Evolutionary conservation across 1,140 invertebrate species (phyloP).

Genomic region (Dendroctonus ponderosae): DNA sequence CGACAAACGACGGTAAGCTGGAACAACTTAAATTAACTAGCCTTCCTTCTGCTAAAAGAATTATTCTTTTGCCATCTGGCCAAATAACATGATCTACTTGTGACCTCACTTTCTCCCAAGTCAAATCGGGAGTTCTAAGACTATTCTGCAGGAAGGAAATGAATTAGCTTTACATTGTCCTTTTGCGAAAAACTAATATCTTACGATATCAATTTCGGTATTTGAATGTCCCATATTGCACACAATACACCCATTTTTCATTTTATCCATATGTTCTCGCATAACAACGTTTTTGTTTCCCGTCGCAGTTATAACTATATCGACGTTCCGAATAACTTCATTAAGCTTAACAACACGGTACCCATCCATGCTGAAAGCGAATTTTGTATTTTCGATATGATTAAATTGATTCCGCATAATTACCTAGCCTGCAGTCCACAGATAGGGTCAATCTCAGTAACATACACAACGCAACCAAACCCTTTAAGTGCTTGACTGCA

Average conservation of each 20-base stretch:
- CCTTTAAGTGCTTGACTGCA: conserved; percentile 94
- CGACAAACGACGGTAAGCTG: conserved; percentile 95
- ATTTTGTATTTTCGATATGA: not conserved
- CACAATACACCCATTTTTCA: conserved; percentile 95
- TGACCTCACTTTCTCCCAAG: conserved; percentile 95
- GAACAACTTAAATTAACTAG: conserved; percentile 96
- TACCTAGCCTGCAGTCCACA: conserved; percentile 95
- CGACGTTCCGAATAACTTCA: conserved; percentile 90
- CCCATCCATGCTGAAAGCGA: conserved; percentile 89
- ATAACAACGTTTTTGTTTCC: conserved; percentile 97
- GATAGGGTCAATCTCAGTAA: conserved; percentile 98
- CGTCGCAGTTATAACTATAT: conserved; percentile 93
- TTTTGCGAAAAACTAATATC: conserved; percentile 37
- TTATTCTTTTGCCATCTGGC: conserved; percentile 89
- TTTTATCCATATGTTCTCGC: conserved; percentile 92
- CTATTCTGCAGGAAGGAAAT: conserved; percentile 67
- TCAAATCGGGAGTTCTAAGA: conserved; percentile 87
- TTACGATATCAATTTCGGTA: conserved; percentile 95
- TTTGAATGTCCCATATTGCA: conserved; percentile 99
- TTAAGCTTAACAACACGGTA: conserved; percentile 93
- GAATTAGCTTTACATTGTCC: conserved; percentile 7
- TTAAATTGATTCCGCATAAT: not conserved
- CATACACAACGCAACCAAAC: conserved; percentile 89
- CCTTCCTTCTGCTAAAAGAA: conserved; percentile 91
- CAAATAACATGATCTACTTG: conserved; percentile 98